Evolutionary conservation across 2,888 invertebrate species (phyloP).

Genomic region (Oeneis ivallda): DNA sequence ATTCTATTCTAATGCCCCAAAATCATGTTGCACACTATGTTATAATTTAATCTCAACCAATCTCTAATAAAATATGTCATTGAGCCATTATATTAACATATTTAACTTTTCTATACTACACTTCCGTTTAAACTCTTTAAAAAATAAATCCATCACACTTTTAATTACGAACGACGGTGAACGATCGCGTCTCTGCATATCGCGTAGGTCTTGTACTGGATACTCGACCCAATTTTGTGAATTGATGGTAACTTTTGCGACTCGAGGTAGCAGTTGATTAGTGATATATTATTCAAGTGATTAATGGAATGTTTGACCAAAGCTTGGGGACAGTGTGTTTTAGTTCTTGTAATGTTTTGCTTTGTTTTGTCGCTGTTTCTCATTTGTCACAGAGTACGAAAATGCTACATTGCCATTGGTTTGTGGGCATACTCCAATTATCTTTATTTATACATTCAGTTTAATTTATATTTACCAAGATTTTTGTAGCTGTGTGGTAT

Average conservation of each 20-base stretch:
- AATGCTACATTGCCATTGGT: not conserved
- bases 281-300: conserved; percentile 51
- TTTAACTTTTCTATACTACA: not conserved
- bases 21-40: too few species aligned
- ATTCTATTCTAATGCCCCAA: too few species aligned
- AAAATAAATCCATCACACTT: not conserved
- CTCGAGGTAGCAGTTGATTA: conserved; percentile 36
- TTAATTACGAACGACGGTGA: not conserved
- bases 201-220: not conserved
- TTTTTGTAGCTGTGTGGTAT: too few species aligned
- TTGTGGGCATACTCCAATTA: not conserved
- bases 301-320: conserved; percentile 40
- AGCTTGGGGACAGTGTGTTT: conserved; percentile 3
- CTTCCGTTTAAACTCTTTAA: too few species aligned
- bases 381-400: not conserved
- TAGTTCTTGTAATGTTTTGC: conserved; percentile 3
- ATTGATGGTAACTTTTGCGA: conserved; percentile 39
- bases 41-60: too few species aligned
- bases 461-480: too few species aligned
- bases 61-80: too few species aligned
- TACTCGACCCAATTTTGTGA: conserved; percentile 32
- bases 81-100: too few species aligned
- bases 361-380: conserved; percentile 22
- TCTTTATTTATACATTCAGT: not conserved
- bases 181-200: not conserved